Base-by-base conservation (phyloP, 1,140 invertebrate genomes). In the Choristoneura fumiferana region DNA sequence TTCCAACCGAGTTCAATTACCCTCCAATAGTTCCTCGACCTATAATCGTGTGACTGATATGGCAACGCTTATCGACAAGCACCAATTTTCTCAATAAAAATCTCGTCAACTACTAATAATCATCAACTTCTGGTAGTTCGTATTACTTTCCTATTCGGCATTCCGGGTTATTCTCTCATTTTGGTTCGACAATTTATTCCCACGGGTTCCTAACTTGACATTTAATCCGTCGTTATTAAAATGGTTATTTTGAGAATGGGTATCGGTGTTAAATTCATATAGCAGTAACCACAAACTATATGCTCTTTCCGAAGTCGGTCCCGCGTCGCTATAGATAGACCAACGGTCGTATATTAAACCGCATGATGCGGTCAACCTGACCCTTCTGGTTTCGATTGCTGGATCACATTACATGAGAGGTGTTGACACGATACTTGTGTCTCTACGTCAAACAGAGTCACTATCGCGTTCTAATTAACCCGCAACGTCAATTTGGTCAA, bases 341-440 rank as follows among this genome's bases (percentile, higher is more conserved):
- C 35, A 37, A 49, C 60, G 45, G 36, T 45, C 72, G 63, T 73
- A 63, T 67, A 73, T 74, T 73, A 75, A 79, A 76, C 78, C 78
- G 67, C 78, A 71, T 57, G 54, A 58, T 73, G 78, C 73, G 75
- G 78, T 77, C 72, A 72, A 54, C 39, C 61, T 69, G 62, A 71
- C 70, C 78, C 75, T 71, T 71, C 65, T 64, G 67, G 70, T 76
- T 69, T 67, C 61, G 67, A 77, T 76, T 71, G 67, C 58, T 65
- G 68, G 71, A 82, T 82, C 78, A 69, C 65, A 72, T 81, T 81
- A 77, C 74, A 62, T 58, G 60, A 71, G 71, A 83, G 68, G 75
- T 80, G 75, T 84, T 78, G 73, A 81, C 73, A 57, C 63, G 60
- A 65, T 69, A 61, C 65, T 66, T 76, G 63, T 74, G 65, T 72